Base-by-base conservation (phyloP, 30 jellyfish, hydroid and myxozoan species). In the Chrysaora quinquecirrha region DNA sequence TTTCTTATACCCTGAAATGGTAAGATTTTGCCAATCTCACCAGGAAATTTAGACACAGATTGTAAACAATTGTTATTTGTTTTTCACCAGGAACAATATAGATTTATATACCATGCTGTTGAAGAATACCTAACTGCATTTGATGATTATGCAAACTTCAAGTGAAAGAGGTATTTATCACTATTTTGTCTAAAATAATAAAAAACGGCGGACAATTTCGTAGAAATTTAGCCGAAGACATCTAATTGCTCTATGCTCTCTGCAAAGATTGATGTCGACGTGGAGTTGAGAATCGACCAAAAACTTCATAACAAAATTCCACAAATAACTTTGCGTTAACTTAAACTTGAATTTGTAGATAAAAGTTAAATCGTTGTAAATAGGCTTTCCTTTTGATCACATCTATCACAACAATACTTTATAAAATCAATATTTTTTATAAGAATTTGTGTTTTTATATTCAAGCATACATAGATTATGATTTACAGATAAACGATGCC, bases 111-210 rank as follows among this genome's bases (percentile, higher is more conserved):
- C 83, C 63, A 66, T 47, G 91, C 91, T 33, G 91, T 91, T 29
- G 96, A 85, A 65, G 97, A 86, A 31, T 91, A 91, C 71, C 33
- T 91, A 61, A 72, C 48, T 20, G 96, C 98, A 9, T 91, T 91
- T 66, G 98, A 80, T 24, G 98, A 89, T 54, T 89, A 82, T 78
- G 86, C 94, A 12, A 86, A 86, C 56, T 76, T 86, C 73, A 75
- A 86, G 85, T 76, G 48, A 65, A 23, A 10, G 12, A 43, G 58
- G 58, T 43, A 9, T 43, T 16, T 6, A 43, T 43, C 16, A 43
- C 16, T 43, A 16, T 6, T 9, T 43, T 43, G 58, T 6, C 16
- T 43, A 16, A 43, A 43, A 6, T 43, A 9, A 43, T 9, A 38
- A 38, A 38, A 38, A 38, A 38, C 6, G 11, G 54, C 14, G 54